These are phyloP conservation scores for Napeogenes sylphis DNA, from an alignment of 2,888 invertebrate genomes.

Conservation along the genomic window DNA sequence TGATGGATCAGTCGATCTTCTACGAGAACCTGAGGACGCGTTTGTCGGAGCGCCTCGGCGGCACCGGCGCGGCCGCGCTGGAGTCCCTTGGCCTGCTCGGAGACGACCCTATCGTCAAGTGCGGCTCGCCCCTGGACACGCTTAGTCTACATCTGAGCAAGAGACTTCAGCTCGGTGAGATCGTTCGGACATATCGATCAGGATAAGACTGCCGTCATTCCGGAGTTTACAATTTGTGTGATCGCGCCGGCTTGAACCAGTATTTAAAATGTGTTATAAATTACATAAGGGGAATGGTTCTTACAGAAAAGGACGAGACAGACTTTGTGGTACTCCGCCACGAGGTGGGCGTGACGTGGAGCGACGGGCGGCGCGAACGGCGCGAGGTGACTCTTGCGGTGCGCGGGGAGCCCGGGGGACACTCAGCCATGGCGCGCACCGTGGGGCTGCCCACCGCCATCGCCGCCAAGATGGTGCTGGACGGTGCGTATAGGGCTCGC, in stretches of 20 bases:
- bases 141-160: slow-evolving; percentile 92
- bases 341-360: slow-evolving; percentile 94
- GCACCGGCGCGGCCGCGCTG: slow-evolving; percentile 83
- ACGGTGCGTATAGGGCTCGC: slow-evolving; percentile 79
- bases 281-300: no score
- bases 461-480: slow-evolving; percentile 97
- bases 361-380: slow-evolving; percentile 88
- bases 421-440: slow-evolving; percentile 92
- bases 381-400: slow-evolving; percentile 92
- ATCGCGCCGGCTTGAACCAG: no score
- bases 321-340: slow-evolving; percentile 97
- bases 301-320: slow-evolving; percentile 83
- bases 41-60: slow-evolving; percentile 87
- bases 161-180: slow-evolving; percentile 85
- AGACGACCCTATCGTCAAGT: slow-evolving; percentile 88
- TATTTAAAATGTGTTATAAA: background rate
- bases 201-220: no score
- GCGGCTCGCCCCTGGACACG: slow-evolving; percentile 93
- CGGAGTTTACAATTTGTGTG: no score
- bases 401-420: slow-evolving; percentile 88
- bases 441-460: slow-evolving; percentile 92
- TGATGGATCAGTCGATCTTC: slow-evolving; percentile 91
- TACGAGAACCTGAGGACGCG: slow-evolving; percentile 93
- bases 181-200: background rate
- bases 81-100: slow-evolving; percentile 93